Evolutionary conservation across 1,140 invertebrate genomes (phyloP), one percentile per base, ranked within the genome.

Genomic region (Agrypnia vestita): DNA sequence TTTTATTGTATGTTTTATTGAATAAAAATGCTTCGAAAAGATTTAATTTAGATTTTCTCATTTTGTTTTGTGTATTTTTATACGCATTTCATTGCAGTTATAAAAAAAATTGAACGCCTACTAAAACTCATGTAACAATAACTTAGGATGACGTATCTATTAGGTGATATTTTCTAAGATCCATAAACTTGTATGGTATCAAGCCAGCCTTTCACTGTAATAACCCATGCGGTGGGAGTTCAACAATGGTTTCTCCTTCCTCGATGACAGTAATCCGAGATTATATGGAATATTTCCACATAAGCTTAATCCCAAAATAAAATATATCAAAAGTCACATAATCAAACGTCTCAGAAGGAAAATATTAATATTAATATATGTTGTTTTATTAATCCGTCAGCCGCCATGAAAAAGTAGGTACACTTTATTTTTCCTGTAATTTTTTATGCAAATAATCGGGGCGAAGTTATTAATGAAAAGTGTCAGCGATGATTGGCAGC

Each of bases 251-350:
- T 55, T 49, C 15, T 49, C 61, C 13, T 69, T 67, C 72, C 78
- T 76, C 67, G 81, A 69, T 73, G 81, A 82, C 81, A 82, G 75
- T 82, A 82, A 82, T 79, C 81, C 69, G 59, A 80, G 75, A 80
- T 82, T 80, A 82, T 78, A 72, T 69, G 64, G 72, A 80, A 82
- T 79, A 82, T 76, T 78, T 78, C 79, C 69, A 79, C 59, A 55
- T 25, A 72, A 59, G 51, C 43, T 35, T 47, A 25, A 78, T 72
- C 46, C 77, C 44, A 12, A 46, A 44, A 59, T 59, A 61, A 73
- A 78, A 72, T 62, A 78, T 78, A 11, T 46, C 55, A 53, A 73
- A 47, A 35, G 47, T 15, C 15, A 17, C 19, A 46, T 10, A 69
- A 47, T 49, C 64, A 69, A 69, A 49, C 43, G 46, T 69, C 11